Evolutionary conservation across 2,888 invertebrate genomes (phyloP).

Genomic region (Antheraea yamamai): DNA sequence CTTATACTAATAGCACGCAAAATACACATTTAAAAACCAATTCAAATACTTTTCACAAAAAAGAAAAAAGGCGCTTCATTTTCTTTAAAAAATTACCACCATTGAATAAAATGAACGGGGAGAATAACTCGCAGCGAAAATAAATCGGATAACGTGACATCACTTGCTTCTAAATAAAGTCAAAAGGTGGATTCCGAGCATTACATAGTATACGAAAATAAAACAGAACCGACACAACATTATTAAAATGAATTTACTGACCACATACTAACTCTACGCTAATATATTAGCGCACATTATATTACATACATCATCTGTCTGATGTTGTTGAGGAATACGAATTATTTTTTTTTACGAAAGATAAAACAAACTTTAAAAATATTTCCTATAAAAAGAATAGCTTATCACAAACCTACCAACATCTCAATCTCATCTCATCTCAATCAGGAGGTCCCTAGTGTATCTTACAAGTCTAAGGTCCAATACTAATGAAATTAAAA

Average conservation of each 20-base stretch:
- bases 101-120: background rate
- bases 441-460: no score
- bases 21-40: background rate
- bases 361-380: no score
- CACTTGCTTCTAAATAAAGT: constrained; percentile 34
- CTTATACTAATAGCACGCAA: background rate
- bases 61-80: background rate
- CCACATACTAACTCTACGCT: no score
- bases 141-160: constrained; percentile 34
- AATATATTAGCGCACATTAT: no score
- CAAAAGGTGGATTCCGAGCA: constrained; percentile 25
- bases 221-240: background rate
- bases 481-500: no score
- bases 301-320: no score
- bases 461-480: no score
- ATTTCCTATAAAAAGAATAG: no score
- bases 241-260: background rate
- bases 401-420: no score
- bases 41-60: background rate
- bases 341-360: no score
- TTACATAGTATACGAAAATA: background rate
- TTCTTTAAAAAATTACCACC: background rate
- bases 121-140: constrained; percentile 17
- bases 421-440: no score
- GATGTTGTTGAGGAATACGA: no score